phyloP scores from a whole-genome alignment of 2,797 vertebrate species.

The Xyrichtys novacula region DNA sequence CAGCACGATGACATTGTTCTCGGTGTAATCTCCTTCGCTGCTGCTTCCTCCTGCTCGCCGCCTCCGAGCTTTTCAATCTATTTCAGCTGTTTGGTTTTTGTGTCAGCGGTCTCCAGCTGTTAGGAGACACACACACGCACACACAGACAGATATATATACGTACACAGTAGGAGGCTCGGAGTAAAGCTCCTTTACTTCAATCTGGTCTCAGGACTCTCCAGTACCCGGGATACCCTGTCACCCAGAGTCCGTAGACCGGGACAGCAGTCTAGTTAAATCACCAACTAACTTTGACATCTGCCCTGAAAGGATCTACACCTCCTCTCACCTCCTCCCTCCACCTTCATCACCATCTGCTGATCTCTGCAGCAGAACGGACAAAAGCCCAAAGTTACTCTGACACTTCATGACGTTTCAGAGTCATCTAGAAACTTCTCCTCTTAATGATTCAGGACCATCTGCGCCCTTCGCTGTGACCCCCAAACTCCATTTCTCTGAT shows the following conservation, averaged over 20 bases:
- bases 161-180: conserved; percentile 1
- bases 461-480: conserved; percentile 66
- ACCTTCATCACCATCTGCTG: conserved; percentile 50
- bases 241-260: too few relatives aligned
- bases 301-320: too few relatives aligned
- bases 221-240: too few relatives aligned
- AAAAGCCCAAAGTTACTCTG: conserved; percentile 37
- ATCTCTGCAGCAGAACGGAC: conserved; percentile 39
- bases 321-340: conserved; percentile 12
- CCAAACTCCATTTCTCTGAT: conserved; percentile 40
- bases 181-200: conserved; percentile 29
- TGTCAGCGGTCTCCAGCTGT: conserved; percentile 47
- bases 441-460: conserved; percentile 75
- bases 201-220: too few relatives aligned
- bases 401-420: conserved; percentile 38
- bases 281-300: too few relatives aligned
- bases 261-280: too few relatives aligned
- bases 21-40: conserved; percentile 64
- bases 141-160: too few relatives aligned
- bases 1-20: conserved; percentile 66
- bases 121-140: conserved; percentile 41
- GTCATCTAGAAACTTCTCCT: conserved; percentile 16
- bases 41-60: conserved; percentile 54
- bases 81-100: conserved; percentile 25
- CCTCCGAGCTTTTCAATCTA: conserved; percentile 27